A percentile compares a stretch with the other conserved stretches of the same genome.
These are phyloP conservation scores for Aplodontia rufa DNA, from an alignment of 2,113 vertebrate genomes.

Conservation along the genomic window DNA sequence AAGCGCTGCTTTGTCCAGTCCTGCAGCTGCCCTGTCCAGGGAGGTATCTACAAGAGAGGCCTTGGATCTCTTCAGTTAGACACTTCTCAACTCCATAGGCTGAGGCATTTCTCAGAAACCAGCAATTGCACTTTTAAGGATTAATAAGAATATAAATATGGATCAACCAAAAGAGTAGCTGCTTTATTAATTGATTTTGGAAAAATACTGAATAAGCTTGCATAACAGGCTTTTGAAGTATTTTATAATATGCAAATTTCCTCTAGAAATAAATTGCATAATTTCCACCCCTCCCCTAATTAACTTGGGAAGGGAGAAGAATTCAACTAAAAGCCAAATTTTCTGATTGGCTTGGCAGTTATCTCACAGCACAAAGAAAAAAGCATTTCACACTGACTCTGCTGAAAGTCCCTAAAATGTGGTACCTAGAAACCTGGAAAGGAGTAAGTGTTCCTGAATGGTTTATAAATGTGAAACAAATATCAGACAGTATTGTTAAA, in stretches of 20 bases:
- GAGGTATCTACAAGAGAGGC: not conserved
- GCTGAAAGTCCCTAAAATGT: not conserved
- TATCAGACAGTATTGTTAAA: not conserved
- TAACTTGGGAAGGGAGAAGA: not conserved
- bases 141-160: not conserved
- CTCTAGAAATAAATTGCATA: constrained; percentile 11
- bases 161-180: not conserved
- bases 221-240: not conserved
- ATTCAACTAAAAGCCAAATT: not conserved
- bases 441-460: not conserved
- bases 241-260: not conserved
- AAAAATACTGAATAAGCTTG: not conserved
- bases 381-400: not conserved
- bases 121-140: not conserved
- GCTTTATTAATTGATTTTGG: not conserved
- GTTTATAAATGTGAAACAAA: not conserved
- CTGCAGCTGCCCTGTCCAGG: not conserved
- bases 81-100: not conserved
- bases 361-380: not conserved
- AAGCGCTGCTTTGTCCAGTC: not conserved
- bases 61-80: not conserved
- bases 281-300: not conserved
- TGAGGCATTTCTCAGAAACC: not conserved
- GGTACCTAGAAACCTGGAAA: not conserved
- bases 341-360: constrained; percentile 22